A percentile compares a stretch with the other conserved stretches of the same genome.
phyloP scores from a whole-genome alignment of 2,888 invertebrate genomes.

The Xestia sexstrigata region DNA sequence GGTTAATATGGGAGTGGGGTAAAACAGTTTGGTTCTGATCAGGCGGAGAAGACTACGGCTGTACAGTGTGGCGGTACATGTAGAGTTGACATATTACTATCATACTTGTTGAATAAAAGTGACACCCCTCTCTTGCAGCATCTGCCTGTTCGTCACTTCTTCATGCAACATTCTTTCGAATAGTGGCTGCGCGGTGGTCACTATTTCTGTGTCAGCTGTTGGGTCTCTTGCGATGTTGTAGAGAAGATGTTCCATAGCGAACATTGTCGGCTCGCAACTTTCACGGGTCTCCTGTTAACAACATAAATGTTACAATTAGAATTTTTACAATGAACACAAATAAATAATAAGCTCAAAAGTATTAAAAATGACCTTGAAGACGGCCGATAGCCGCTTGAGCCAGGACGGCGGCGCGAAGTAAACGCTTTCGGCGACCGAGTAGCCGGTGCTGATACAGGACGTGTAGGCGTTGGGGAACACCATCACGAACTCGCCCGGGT shows the following conservation, averaged over 20 bases:
- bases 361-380: slow-evolving; percentile 91
- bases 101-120: slow-evolving; percentile 13
- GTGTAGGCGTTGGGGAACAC: slow-evolving; percentile 97
- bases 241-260: slow-evolving; percentile 95
- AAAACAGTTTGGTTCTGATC: not conserved
- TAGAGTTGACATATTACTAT: not conserved
- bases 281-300: slow-evolving; percentile 93
- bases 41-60: no score
- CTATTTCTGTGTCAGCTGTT: slow-evolving; percentile 81
- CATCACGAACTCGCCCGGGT: slow-evolving; percentile 96
- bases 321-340: not conserved
- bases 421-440: slow-evolving; percentile 97
- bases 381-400: slow-evolving; percentile 93
- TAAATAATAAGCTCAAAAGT: not conserved
- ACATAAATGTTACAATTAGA: not conserved
- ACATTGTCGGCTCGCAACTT: slow-evolving; percentile 97
- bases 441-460: slow-evolving; percentile 96
- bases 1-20: not conserved
- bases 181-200: slow-evolving; percentile 21
- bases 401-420: slow-evolving; percentile 96
- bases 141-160: slow-evolving; percentile 44
- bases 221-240: slow-evolving; percentile 94
- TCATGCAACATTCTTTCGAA: slow-evolving; percentile 41
- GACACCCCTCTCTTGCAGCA: slow-evolving; percentile 31
- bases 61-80: not conserved